Evolutionary conservation across 2,797 vertebrate species (phyloP).

Genomic region (Lepilemur septentrionalis): DNA sequence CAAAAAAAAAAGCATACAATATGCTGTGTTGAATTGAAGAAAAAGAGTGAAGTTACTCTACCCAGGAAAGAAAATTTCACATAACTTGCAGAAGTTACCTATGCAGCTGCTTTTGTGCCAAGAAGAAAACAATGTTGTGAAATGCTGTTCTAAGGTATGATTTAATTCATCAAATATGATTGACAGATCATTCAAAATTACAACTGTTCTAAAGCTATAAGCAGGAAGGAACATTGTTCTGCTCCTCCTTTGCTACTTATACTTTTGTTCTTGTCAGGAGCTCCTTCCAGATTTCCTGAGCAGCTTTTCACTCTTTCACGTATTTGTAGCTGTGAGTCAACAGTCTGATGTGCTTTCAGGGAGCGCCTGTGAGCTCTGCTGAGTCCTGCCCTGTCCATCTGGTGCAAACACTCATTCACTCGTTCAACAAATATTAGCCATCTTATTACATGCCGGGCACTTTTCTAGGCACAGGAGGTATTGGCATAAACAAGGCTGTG

Average conservation of each 20-base stretch:
- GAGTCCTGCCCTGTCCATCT: neutral
- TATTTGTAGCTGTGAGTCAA: neutral
- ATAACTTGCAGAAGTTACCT: conserved; percentile 4
- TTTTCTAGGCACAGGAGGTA: neutral
- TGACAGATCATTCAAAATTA: conserved; percentile 40
- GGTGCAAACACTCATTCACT: neutral
- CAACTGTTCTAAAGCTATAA: conserved; percentile 23
- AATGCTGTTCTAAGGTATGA: conserved; percentile 7
- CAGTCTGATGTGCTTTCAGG: neutral
- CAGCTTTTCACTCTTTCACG: neutral
- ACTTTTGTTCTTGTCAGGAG: conserved; percentile 16
- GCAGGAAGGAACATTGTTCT: neutral
- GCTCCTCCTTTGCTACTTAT: neutral
- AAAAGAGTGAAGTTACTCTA: neutral
- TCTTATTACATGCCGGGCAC: neutral
- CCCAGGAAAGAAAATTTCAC: neutral
- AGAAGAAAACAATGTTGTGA: neutral
- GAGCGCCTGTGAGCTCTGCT: neutral
- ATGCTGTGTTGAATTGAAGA: neutral
- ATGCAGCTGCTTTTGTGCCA: conserved; percentile 14
- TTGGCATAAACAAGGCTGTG: neutral
- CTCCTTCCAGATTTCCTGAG: conserved; percentile 9
- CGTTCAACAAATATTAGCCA: neutral
- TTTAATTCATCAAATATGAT: conserved; percentile 42
- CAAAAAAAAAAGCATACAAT: neutral